Evolutionary conservation across 1,140 invertebrate species (phyloP).

Genomic region (Drosophila suzukii): DNA sequence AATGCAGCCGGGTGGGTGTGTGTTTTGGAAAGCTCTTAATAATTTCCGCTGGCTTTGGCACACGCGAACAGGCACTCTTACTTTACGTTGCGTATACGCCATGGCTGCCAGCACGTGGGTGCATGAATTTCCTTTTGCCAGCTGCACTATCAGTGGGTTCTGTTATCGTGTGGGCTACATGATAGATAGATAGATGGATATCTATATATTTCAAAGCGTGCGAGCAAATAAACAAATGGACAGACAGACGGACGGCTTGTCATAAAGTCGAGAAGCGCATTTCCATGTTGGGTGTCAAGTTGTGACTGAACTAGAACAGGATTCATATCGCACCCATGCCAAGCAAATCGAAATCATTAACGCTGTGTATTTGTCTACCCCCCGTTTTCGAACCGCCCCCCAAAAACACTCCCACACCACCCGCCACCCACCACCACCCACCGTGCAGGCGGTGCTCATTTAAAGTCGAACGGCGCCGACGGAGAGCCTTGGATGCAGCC

Average conservation of each 20-base stretch:
- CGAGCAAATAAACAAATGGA: conserved; percentile 30
- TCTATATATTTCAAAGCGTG: conserved; percentile 1
- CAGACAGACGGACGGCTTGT: conserved; percentile 50
- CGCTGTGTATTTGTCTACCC: conserved; percentile 70
- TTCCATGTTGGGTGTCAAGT: conserved; percentile 62
- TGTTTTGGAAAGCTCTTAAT: conserved; percentile 12
- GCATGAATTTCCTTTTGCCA: conserved; percentile 34
- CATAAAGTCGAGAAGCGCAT: conserved; percentile 64
- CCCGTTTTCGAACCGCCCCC: background rate
- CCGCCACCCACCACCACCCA: background rate
- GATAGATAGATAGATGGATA: conserved; percentile 20
- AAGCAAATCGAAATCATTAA: conserved; percentile 67
- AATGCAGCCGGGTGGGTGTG: conserved; percentile 3
- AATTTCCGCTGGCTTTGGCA: conserved; percentile 39
- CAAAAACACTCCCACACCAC: background rate
- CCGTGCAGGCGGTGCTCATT: conserved; percentile 47
- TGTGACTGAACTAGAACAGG: conserved; percentile 20
- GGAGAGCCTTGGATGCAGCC: conserved; percentile 80
- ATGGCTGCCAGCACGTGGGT: conserved; percentile 3
- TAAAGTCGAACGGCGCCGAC: conserved; percentile 62
- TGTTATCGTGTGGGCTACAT: conserved; percentile 8
- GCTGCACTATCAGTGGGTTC: conserved; percentile 30
- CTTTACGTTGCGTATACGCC: conserved; percentile 28
- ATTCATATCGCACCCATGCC: background rate
- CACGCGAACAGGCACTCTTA: background rate